A percentile compares a stretch with the other conserved stretches of the same genome.
phyloP scores from a whole-genome alignment of 2,113 vertebrate genomes.

The Anser cygnoides region DNA sequence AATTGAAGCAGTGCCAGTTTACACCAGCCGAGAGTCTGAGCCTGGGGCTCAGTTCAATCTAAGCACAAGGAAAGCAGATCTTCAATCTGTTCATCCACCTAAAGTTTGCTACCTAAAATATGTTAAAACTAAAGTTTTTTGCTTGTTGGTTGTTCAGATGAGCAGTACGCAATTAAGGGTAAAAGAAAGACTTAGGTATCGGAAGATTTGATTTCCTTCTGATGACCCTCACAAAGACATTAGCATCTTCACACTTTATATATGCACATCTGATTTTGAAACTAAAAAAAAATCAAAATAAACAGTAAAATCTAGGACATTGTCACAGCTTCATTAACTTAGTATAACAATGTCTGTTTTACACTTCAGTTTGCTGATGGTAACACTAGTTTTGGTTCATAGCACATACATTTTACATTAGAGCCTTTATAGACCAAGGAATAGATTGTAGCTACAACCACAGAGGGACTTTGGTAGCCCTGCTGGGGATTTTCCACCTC shows the following conservation, averaged over 20 bases:
- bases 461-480: neutral
- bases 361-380: neutral
- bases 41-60: neutral
- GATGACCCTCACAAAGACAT: neutral
- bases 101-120: neutral
- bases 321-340: neutral
- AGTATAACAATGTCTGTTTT: neutral
- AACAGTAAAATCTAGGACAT: neutral
- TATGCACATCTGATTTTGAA: neutral
- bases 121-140: neutral
- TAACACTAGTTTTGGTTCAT: neutral
- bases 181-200: neutral
- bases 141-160: neutral
- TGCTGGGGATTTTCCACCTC: neutral
- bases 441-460: neutral
- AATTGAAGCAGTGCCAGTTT: constrained; percentile 47
- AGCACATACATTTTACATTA: neutral
- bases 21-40: neutral
- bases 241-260: accelerated
- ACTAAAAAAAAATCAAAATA: neutral
- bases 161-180: neutral
- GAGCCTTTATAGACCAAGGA: neutral
- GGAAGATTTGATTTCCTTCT: neutral
- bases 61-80: neutral
- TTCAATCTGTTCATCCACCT: constrained; percentile 9